phyloP scores from a whole-genome alignment of 2,888 invertebrate genomes.

The Cetonia aurata region DNA sequence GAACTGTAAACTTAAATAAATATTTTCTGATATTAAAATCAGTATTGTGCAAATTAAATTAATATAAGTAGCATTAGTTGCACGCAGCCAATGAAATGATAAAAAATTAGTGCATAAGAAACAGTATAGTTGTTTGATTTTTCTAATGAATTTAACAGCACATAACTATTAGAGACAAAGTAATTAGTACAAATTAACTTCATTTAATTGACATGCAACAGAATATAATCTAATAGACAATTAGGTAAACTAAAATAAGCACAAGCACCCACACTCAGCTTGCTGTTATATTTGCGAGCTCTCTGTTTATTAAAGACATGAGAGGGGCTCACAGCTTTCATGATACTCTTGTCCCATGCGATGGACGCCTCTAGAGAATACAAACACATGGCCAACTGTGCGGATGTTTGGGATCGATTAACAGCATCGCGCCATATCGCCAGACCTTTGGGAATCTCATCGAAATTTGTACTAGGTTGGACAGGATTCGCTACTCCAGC shows the following conservation, averaged over 20 bases:
- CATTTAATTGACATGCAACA: slow-evolving; percentile 46
- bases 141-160: slow-evolving; percentile 37
- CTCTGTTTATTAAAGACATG: slow-evolving; percentile 66
- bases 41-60: slow-evolving; percentile 33
- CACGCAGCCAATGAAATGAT: slow-evolving; percentile 45
- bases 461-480: slow-evolving; percentile 57
- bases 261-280: slow-evolving; percentile 68
- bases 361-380: slow-evolving; percentile 92
- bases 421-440: slow-evolving; percentile 93
- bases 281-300: slow-evolving; percentile 68
- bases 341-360: slow-evolving; percentile 99
- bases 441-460: slow-evolving; percentile 82
- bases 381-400: slow-evolving; percentile 91
- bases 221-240: slow-evolving; percentile 43
- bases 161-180: background rate
- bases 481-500: slow-evolving; percentile 54
- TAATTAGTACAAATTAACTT: slow-evolving; percentile 23
- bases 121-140: slow-evolving; percentile 35
- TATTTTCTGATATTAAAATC: slow-evolving; percentile 23
- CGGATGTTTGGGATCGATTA: slow-evolving; percentile 84
- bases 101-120: slow-evolving; percentile 45
- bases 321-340: slow-evolving; percentile 93
- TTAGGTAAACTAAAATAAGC: slow-evolving; percentile 61
- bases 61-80: slow-evolving; percentile 45
- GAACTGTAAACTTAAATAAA: slow-evolving; percentile 25